A percentile compares a stretch with the other conserved stretches of the same genome.
These are phyloP conservation scores for Pipra filicauda DNA, from an alignment of 2,113 vertebrate genomes.

Conservation along the genomic window DNA sequence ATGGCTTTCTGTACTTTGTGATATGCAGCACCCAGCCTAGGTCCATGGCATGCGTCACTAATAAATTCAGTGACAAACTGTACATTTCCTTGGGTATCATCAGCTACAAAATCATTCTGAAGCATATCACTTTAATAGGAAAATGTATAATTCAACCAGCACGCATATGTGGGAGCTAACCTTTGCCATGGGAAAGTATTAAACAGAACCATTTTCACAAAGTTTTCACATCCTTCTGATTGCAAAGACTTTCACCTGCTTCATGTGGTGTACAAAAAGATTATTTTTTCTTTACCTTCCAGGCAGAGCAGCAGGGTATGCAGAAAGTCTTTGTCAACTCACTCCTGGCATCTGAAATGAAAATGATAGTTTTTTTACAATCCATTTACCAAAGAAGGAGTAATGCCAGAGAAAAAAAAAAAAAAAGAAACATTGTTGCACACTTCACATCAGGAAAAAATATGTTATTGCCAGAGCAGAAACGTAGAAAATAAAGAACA, in stretches of 20 bases:
- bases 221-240: constrained; percentile 3
- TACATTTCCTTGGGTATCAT: neutral
- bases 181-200: neutral
- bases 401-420: neutral
- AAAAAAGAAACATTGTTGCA: neutral
- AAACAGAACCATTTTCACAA: constrained; percentile 2
- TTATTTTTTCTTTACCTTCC: constrained; percentile 24
- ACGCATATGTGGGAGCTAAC: neutral
- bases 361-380: neutral
- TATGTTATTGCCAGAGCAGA: neutral
- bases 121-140: neutral
- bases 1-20: neutral
- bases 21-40: neutral
- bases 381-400: neutral
- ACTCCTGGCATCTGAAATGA: constrained; percentile 1
- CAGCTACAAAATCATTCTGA: neutral
- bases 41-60: neutral
- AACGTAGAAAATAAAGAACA: neutral
- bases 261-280: neutral
- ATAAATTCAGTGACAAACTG: neutral
- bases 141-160: neutral
- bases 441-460: neutral
- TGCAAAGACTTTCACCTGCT: constrained; percentile 1
- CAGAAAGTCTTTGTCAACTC: constrained; percentile 24
- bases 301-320: constrained; percentile 24